Conservation (phyloP, 2,113 vertebrate species). For the Phylloscopus whistleri region DNA sequence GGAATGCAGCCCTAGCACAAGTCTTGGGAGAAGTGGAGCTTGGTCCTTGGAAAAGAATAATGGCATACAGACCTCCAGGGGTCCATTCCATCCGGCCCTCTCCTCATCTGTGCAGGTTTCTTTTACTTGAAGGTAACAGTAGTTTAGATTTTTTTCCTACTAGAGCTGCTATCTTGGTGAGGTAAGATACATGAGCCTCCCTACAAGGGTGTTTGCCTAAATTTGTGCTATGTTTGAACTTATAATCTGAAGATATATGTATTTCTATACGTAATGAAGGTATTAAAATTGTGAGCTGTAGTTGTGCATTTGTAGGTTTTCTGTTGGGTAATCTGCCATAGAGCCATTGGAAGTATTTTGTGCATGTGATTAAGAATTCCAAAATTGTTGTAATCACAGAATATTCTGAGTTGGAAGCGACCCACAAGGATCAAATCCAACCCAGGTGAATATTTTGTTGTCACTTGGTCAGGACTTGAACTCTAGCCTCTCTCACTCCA, state of each 20-base stretch:
- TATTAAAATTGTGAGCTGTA: not conserved
- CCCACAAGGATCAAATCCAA: not conserved
- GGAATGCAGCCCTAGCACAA: not conserved
- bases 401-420: not conserved
- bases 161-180: not conserved
- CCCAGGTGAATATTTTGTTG: not conserved
- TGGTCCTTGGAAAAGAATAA: not conserved
- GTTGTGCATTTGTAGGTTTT: not conserved
- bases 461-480: not conserved
- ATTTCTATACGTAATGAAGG: not conserved
- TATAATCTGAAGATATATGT: not conserved
- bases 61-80: not conserved
- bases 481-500: fast-evolving
- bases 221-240: not conserved
- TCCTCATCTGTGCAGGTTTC: not conserved
- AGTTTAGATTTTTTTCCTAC: not conserved
- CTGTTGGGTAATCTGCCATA: not conserved
- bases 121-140: not conserved
- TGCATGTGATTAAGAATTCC: too few relatives aligned
- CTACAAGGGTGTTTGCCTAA: not conserved
- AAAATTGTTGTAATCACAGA: not conserved
- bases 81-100: not conserved
- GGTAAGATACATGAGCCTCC: not conserved
- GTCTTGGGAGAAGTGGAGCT: not conserved
- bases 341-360: not conserved